Percentiles rank a stretch among this genome's conserved stretches.
These are phyloP conservation scores for Stenodema calcarata DNA, from an alignment of 2,888 invertebrate genomes.

Conservation along the genomic window DNA sequence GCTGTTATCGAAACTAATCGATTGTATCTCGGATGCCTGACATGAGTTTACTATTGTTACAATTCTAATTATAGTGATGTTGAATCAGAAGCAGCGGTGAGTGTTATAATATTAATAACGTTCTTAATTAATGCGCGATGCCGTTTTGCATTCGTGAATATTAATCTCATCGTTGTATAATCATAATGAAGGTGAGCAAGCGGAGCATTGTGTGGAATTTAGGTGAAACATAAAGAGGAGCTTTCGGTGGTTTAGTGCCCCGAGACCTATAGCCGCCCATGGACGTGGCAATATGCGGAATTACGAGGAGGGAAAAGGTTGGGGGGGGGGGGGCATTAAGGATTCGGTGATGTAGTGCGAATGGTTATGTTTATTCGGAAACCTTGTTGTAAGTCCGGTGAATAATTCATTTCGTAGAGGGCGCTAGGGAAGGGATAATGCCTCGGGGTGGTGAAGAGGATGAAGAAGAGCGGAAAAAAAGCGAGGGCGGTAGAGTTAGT, in stretches of 20 bases:
- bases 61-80: no score
- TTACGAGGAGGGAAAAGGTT: background rate
- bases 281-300: background rate
- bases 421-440: background rate
- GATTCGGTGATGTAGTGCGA: constrained; percentile 33
- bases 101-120: no score
- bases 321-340: constrained; percentile 26
- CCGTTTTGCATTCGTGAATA: background rate
- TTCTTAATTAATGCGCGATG: no score
- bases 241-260: background rate
- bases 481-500: background rate
- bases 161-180: background rate
- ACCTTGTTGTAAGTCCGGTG: constrained; percentile 26
- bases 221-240: background rate
- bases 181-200: background rate
- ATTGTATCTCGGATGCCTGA: no score
- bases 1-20: no score
- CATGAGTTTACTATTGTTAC: no score
- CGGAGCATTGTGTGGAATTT: background rate
- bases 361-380: constrained; percentile 43
- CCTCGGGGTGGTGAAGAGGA: background rate
- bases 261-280: background rate
- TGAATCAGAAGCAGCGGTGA: no score
- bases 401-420: constrained; percentile 24
- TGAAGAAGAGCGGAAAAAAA: background rate